These are phyloP conservation scores for Notolabrus celidotus DNA, from an alignment of 2,797 vertebrate species.

Conservation along the genomic window DNA sequence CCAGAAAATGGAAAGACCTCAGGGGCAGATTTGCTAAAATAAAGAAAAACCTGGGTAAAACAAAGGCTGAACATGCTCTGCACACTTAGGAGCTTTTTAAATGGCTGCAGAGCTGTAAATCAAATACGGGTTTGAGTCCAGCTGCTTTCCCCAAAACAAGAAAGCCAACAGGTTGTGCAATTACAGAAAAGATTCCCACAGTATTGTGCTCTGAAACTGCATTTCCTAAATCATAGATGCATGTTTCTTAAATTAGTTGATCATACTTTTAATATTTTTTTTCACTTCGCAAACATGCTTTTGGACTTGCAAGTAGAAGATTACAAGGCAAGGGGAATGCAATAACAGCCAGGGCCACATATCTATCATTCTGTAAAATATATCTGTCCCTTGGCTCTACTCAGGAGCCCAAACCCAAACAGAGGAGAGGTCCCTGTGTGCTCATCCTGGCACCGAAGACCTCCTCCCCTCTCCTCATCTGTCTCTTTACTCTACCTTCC, in stretches of 20 bases:
- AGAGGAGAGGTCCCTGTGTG: constrained; percentile 68
- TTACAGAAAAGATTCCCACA: constrained; percentile 25
- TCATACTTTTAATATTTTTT: constrained; percentile 9
- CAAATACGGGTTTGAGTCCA: constrained; percentile 16
- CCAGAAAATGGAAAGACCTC: constrained; percentile 44
- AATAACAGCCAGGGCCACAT: constrained; percentile 66
- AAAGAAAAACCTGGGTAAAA: constrained; percentile 47
- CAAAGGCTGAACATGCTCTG: constrained; percentile 29
- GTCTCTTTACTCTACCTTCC: constrained; percentile 67
- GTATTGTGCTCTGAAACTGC: neutral
- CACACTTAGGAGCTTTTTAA: constrained; percentile 35
- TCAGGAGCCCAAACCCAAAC: constrained; percentile 77
- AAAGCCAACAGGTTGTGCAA: constrained; percentile 10
- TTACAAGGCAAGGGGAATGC: constrained; percentile 52
- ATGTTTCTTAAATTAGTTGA: constrained; percentile 4
- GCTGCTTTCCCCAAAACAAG: constrained; percentile 21
- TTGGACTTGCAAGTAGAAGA: constrained; percentile 47
- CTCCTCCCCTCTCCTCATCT: constrained; percentile 61
- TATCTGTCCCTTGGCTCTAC: constrained; percentile 78
- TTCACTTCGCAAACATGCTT: constrained; percentile 41
- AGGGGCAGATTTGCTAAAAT: constrained; percentile 55
- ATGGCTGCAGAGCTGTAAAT: constrained; percentile 34
- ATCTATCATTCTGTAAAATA: constrained; percentile 72
- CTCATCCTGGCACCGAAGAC: constrained; percentile 68
- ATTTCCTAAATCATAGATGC: constrained; percentile 1